A percentile compares a stretch with the other conserved stretches of the same genome.
phyloP scores from a whole-genome alignment of 2,797 vertebrate species.

The Lagodon rhomboides region DNA sequence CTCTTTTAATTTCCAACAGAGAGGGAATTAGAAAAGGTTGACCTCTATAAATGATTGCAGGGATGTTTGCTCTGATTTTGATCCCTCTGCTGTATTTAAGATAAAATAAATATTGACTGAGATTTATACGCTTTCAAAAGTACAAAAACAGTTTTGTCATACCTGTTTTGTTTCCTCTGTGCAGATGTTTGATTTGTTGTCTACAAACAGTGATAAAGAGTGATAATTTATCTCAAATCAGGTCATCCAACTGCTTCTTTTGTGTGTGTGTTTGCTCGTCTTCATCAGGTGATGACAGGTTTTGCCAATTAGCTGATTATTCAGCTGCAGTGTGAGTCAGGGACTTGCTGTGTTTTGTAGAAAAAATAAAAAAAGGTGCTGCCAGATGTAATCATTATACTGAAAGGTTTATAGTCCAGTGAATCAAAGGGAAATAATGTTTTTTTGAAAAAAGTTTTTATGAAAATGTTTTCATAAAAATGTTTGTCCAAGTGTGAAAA shows the following conservation, averaged over 20 bases:
- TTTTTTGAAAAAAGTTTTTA: too few species aligned
- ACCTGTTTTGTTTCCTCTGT: neutral
- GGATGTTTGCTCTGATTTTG: neutral
- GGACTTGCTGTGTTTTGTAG: neutral
- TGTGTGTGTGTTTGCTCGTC: neutral
- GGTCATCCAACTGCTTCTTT: conserved; percentile 16
- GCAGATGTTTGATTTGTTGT: neutral
- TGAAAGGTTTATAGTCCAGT: neutral
- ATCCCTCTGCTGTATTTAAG: neutral
- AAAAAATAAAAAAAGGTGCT: neutral
- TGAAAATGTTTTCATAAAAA: too few species aligned
- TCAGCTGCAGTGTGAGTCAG: conserved; percentile 15
- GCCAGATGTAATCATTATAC: neutral
- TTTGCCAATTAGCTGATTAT: conserved; percentile 29
- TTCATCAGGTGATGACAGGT: conserved; percentile 26
- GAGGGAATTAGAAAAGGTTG: neutral
- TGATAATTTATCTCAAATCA: conserved; percentile 4
- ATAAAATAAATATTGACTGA: too few species aligned
- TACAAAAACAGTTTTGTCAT: neutral
- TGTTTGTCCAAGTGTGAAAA: too few species aligned
- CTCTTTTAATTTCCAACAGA: neutral
- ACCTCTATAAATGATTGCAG: neutral
- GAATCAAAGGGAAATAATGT: too few species aligned
- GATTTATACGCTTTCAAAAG: neutral
- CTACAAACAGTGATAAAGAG: neutral